Evolutionary conservation across 2,888 invertebrate genomes (phyloP).

Genomic region (Macaria notata): DNA sequence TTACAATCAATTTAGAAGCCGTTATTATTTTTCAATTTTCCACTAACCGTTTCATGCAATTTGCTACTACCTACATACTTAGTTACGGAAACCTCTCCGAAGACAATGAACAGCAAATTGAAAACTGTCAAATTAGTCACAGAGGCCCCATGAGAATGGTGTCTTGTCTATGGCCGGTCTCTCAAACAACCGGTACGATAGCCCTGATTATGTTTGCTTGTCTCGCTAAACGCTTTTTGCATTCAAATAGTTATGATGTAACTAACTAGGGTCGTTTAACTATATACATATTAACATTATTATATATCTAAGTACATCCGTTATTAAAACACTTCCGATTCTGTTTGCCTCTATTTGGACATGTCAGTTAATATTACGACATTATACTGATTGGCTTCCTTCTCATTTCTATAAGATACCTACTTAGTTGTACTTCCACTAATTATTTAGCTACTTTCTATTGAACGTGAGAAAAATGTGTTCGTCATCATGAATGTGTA

Average conservation of each 20-base stretch:
- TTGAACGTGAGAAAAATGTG: no score
- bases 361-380: constrained; percentile 5
- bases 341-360: constrained; percentile 4
- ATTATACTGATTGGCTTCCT: constrained; percentile 3
- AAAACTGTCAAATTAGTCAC: no score
- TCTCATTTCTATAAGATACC: neutral
- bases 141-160: no score
- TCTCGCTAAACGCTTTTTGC: constrained; percentile 39
- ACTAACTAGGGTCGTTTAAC: constrained; percentile 33
- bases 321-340: constrained; percentile 21
- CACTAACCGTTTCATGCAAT: constrained; percentile 1
- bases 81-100: no score
- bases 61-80: no score
- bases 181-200: constrained; percentile 32
- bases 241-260: constrained; percentile 46
- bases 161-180: no score
- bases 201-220: constrained; percentile 43
- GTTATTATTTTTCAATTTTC: no score
- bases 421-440: no score
- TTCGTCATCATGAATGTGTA: no score
- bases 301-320: constrained; percentile 16
- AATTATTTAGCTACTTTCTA: no score
- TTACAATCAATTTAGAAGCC: no score
- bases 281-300: neutral
- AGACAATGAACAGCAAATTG: no score